A percentile compares a stretch with the other conserved stretches of the same genome.
These are phyloP conservation scores for Tenualosa thibaudeaui DNA, from an alignment of 2,797 vertebrate species.

Conservation along the genomic window DNA sequence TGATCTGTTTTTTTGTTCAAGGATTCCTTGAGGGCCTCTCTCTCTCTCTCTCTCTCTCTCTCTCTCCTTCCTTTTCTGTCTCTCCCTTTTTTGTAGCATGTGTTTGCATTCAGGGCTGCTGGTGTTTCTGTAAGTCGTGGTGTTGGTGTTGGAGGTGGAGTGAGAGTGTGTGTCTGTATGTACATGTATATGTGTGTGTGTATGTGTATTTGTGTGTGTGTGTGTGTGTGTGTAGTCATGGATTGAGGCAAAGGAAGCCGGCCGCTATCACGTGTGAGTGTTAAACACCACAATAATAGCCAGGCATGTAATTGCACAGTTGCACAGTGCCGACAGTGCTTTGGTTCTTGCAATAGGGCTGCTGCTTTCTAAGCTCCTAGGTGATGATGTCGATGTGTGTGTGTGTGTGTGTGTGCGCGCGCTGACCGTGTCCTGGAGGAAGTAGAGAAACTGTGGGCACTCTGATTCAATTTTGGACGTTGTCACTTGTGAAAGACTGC, in stretches of 20 bases:
- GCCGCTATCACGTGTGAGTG: constrained; percentile 1
- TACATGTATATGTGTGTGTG: background rate
- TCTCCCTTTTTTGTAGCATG: background rate
- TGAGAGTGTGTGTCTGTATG: background rate
- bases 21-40: constrained; percentile 10
- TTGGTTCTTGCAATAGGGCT: too few species aligned
- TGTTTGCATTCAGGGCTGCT: too few species aligned
- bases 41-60: constrained; percentile 12
- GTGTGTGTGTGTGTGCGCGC: constrained; percentile 25
- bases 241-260: background rate
- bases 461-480: constrained; percentile 49
- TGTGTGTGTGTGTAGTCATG: background rate
- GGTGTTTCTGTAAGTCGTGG: too few species aligned
- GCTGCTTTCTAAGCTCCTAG: background rate
- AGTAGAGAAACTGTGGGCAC: constrained; percentile 40
- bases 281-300: background rate
- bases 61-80: background rate
- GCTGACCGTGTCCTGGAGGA: constrained; percentile 40
- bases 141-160: too few species aligned
- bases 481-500: constrained; percentile 49
- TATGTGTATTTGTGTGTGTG: constrained; percentile 15
- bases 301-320: background rate
- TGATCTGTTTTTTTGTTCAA: background rate
- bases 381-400: constrained; percentile 33
- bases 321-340: background rate